Evolutionary conservation across 53 echinoderm and acorn worm species (phyloP).

Genomic region (Arbacia lixula): DNA sequence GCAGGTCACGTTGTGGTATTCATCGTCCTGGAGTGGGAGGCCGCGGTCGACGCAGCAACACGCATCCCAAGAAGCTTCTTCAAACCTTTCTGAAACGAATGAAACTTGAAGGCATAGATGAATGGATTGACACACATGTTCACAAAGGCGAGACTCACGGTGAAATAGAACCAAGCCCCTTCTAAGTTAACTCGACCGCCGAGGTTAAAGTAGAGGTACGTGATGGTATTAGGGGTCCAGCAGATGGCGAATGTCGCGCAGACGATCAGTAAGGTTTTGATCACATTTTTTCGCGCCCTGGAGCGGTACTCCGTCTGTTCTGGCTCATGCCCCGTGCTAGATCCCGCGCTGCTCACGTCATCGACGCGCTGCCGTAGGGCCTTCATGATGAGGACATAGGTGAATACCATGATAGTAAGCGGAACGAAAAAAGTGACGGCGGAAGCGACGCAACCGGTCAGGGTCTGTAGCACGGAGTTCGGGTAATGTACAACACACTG

Average conservation of each 20-base stretch:
- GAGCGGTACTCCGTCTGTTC: not conserved
- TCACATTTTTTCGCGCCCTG: constrained; percentile 17
- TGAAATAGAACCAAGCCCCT: constrained; percentile 18
- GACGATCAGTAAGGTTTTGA: constrained; percentile 45
- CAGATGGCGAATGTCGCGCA: constrained; percentile 15
- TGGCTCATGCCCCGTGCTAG: not conserved
- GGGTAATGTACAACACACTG: not conserved
- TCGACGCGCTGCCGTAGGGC: constrained; percentile 1
- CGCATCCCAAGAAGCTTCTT: not conserved
- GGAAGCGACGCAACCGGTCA: not conserved
- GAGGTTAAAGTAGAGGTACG: constrained; percentile 3
- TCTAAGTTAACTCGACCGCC: not conserved
- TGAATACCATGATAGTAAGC: constrained; percentile 5
- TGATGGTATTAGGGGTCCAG: constrained; percentile 41
- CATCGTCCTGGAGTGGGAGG: no score
- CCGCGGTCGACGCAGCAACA: no score
- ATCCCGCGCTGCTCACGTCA: not conserved
- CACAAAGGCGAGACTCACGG: constrained; percentile 55
- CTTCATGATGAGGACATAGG: constrained; percentile 34
- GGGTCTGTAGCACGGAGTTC: not conserved
- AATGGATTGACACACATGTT: constrained; percentile 80
- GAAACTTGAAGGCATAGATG: constrained; percentile 67
- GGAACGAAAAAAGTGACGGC: not conserved
- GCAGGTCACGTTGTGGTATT: no score
- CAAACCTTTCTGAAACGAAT: constrained; percentile 39